Percentiles rank a stretch among this genome's conserved stretches.
Evolutionary conservation across 1,140 invertebrate genomes (phyloP).

Genomic region (Acromyrmex heyeri): DNA sequence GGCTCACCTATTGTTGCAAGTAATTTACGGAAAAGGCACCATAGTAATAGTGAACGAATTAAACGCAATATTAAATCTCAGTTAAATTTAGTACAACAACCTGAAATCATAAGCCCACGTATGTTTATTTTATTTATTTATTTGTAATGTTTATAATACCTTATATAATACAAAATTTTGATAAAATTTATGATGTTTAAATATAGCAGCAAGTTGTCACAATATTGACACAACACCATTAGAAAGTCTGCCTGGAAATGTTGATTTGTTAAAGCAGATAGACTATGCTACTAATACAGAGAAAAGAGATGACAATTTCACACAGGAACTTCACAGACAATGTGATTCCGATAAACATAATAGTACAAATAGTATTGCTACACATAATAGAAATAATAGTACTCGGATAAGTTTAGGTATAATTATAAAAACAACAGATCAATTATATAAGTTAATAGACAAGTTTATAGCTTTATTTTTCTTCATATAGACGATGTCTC

Average conservation of each 20-base stretch:
- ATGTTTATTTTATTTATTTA: conserved; percentile 6
- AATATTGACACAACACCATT: conserved; percentile 81
- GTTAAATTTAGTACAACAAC: conserved; percentile 70
- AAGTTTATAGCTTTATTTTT: background rate
- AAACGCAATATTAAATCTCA: conserved; percentile 75
- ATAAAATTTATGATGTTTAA: background rate
- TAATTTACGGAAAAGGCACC: conserved; percentile 80
- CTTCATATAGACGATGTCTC: conserved; percentile 29
- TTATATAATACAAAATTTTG: conserved; percentile 10
- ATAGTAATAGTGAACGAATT: conserved; percentile 79
- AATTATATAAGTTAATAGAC: conserved; percentile 15
- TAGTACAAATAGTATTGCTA: background rate
- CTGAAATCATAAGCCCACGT: conserved; percentile 14
- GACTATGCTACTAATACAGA: background rate
- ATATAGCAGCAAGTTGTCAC: conserved; percentile 64
- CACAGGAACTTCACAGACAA: conserved; percentile 1
- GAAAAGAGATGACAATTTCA: conserved; percentile 7
- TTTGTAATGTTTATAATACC: background rate
- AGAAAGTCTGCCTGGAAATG: conserved; percentile 83
- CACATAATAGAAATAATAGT: background rate
- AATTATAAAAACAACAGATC: background rate
- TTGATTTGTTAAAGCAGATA: conserved; percentile 31
- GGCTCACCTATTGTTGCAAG: conserved; percentile 80
- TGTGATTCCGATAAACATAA: conserved; percentile 29
- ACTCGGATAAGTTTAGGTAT: conserved; percentile 19